A percentile compares a stretch with the other conserved stretches of the same genome.
Conservation (phyloP, 2,888 invertebrate species). For the Epirrhoe tristata region DNA sequence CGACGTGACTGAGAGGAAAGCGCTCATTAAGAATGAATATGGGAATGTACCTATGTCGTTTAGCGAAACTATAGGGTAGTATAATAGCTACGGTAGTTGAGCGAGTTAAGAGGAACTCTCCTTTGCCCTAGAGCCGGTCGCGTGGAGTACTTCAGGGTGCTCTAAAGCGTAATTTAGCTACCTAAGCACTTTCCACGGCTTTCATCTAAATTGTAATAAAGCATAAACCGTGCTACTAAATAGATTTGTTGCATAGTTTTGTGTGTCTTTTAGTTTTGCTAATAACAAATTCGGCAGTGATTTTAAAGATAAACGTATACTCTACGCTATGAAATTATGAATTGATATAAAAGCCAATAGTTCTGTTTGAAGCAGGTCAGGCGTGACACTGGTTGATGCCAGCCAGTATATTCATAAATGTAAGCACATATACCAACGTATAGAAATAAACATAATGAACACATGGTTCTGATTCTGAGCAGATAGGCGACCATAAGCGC, state of each 20-base stretch:
- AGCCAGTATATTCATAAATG: neutral
- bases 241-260: neutral
- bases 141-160: conserved; percentile 24
- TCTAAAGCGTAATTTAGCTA: conserved; percentile 27
- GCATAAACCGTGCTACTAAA: neutral
- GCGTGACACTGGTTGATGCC: conserved; percentile 13
- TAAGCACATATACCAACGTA: conserved; percentile 19
- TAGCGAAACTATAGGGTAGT: conserved; percentile 49
- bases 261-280: neutral
- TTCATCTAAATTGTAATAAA: conserved; percentile 9
- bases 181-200: conserved; percentile 12
- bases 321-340: neutral
- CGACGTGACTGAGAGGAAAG: conserved; percentile 42
- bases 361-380: conserved; percentile 45
- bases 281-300: neutral
- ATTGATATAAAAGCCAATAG: neutral
- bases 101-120: conserved; percentile 58
- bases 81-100: conserved; percentile 54
- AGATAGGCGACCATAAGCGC: conserved; percentile 38
- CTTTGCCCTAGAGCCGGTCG: conserved; percentile 44
- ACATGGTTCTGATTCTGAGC: conserved; percentile 39
- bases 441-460: conserved; percentile 32
- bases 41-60: conserved; percentile 52
- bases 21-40: conserved; percentile 66
- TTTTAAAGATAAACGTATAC: no score